Percentiles rank a stretch among this genome's conserved stretches.
Conservation (phyloP, 1,140 invertebrate genomes). For the Brachionus paranguensis region DNA sequence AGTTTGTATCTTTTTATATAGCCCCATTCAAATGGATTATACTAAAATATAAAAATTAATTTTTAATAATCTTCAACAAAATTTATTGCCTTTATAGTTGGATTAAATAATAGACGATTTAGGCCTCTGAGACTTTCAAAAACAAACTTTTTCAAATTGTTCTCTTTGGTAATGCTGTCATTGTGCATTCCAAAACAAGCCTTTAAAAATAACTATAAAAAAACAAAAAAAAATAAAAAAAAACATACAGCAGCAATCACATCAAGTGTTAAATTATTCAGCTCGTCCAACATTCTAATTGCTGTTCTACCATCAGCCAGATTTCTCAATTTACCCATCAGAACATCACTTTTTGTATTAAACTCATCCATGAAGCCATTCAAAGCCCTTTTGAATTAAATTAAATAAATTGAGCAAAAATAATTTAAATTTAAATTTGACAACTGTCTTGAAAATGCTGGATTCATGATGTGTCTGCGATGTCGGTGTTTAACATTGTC, state of each 20-base stretch:
- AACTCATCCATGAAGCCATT: slow-evolving; percentile 15
- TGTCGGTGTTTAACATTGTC: background rate
- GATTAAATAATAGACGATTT: background rate
- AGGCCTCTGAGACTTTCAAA: slow-evolving; percentile 7
- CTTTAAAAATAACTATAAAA: background rate
- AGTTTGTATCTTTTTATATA: background rate
- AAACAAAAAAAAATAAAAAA: background rate
- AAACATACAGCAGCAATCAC: slow-evolving; percentile 2
- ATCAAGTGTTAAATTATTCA: slow-evolving; percentile 20
- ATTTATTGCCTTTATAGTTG: background rate
- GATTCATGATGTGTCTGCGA: background rate
- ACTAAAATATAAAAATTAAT: background rate
- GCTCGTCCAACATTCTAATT: slow-evolving; percentile 11
- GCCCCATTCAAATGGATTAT: slow-evolving; percentile 29
- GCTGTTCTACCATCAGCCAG: background rate
- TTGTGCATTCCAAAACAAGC: background rate
- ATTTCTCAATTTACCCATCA: background rate
- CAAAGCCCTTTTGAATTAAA: background rate
- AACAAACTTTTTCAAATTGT: background rate
- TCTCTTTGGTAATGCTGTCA: background rate
- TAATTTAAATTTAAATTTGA: background rate
- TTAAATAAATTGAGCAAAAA: background rate
- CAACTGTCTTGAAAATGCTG: slow-evolving; percentile 31
- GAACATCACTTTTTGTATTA: slow-evolving; percentile 12
- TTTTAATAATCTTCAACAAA: no score